Conservation (phyloP, 2,797 vertebrate genomes). For the Micrastur ruficollis region DNA sequence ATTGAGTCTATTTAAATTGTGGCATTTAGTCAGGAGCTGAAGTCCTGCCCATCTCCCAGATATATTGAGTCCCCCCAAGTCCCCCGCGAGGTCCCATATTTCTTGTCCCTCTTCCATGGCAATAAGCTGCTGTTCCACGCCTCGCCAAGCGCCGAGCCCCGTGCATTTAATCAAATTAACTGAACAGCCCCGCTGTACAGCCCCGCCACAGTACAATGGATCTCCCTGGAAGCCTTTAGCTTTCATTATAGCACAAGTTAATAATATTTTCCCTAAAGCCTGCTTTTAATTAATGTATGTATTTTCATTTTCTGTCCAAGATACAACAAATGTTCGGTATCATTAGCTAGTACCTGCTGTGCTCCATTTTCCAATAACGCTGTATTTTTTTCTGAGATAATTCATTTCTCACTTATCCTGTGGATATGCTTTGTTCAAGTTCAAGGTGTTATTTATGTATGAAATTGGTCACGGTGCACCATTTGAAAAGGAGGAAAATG, state of each 20-base stretch:
- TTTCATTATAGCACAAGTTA: not conserved
- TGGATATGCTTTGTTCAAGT: not conserved
- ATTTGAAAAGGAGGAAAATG: not conserved
- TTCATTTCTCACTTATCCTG: not conserved
- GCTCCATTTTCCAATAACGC: not conserved
- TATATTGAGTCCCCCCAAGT: fast-evolving
- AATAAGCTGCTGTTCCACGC: not conserved
- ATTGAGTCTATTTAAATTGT: not conserved
- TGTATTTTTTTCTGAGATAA: not conserved
- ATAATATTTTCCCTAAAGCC: not conserved
- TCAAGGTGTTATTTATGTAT: not conserved
- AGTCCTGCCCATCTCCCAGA: not conserved
- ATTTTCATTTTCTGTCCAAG: not conserved
- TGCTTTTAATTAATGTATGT: not conserved
- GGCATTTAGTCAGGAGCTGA: not conserved
- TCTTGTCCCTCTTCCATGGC: not conserved
- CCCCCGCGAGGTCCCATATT: fast-evolving
- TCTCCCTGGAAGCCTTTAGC: not conserved
- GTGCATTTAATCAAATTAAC: not conserved
- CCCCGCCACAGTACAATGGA: fast-evolving
- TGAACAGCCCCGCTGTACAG: fast-evolving
- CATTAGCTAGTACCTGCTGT: not conserved
- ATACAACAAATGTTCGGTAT: not conserved
- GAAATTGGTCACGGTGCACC: not conserved
- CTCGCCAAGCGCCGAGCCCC: fast-evolving